Evolutionary conservation across 64 coral and sea anemone genomes (phyloP), one percentile per base, ranked within the genome.

Genomic region (Catalaphyllia jardinei): DNA sequence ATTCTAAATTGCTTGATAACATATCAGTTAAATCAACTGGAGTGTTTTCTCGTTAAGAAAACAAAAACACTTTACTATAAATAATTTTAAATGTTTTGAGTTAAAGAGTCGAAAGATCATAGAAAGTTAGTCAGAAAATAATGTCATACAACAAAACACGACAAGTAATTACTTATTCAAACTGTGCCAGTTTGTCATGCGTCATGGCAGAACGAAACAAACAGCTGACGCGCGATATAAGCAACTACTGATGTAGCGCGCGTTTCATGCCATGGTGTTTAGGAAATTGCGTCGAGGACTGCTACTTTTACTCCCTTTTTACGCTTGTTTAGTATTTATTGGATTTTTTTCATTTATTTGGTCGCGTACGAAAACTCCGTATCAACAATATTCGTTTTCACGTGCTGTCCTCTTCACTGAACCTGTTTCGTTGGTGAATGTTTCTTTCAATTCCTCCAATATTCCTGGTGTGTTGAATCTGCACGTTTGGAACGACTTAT

Each of bases 401-500:
- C 65, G 10, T 0, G 24, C 25, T 11, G 25, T n/a, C 22, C 20
- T 69, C 2, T 69, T 27, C 6, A 69, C 8, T 20, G 29, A 71
- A 28, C 60, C 81, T 3, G 39, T 69, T n/a, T 46, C 33, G 17
- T 10, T 71, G 10, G 19, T 0, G 0, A 42, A 69, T 85, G 39
- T 28, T 0, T 8, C 24, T 42, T 85, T 85, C 24, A 85, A 71
- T 85, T 67, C 24, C 17, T 65, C 18, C 27, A 85, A 51, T 12
- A 71, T 71, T 42, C 38, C 62, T 25, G 81, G 81, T 49, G 81
- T 85, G 22, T 71, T 85, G 33, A 93, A 88, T 60, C 78, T 74
- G 11, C 85, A 93, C 31, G 24, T 93, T 8, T 93, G 91, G 91
- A 63, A 93, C 29, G 91, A 87, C 22, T 79, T 88, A 18, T 93